Base-by-base conservation (phyloP, 1,140 invertebrate species). In the Leptinotarsa defecta region DNA sequence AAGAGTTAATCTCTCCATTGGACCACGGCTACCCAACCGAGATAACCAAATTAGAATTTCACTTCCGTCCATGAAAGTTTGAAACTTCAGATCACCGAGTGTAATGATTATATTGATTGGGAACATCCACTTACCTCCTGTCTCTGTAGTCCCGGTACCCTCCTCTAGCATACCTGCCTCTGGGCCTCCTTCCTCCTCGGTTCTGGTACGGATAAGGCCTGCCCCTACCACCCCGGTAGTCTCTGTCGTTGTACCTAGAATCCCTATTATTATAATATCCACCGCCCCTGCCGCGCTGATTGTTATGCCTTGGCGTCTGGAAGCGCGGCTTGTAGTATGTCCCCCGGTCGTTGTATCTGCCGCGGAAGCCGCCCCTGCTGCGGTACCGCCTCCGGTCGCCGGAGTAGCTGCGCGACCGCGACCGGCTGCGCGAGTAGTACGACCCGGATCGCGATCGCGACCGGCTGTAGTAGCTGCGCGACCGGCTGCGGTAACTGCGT, bases 311-410 rank as follows among this genome's bases (percentile, higher is more conserved):
- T 62, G 82, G 81, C 71, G 83, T 88, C 82, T 92, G 91, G 87
- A 93, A 93, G 27, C 92, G 87, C 0, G 92, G 92, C 77, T 92
- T 91, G 84, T 93, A 93, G 81, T 93, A 93, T 0, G 92, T 93
- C 62, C 92, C 92, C 17, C 92, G 88, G 79, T 92, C 91, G 77
- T 91, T 92, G 74, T 89, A 89, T 81, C 85, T 88, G 79, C 85
- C 89, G 74, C 89, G 85, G 85, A 88, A 89, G 76, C 86, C 87
- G 63, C 88, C 88, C 20, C 89, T 85, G 2, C 87, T 74, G 13
- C 77, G 71, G 64, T 84, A 82, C 15, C 76, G 77, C 11, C 87
- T 87, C 72, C 91, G 85, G 49, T 92, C 91, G 13, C 89, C 88
- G 1, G 91, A 92, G 17, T 89, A 87, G 68, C 90, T 91, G 3